phyloP scores from a whole-genome alignment of 2,888 invertebrate species.

The Habroteleia sp. region DNA sequence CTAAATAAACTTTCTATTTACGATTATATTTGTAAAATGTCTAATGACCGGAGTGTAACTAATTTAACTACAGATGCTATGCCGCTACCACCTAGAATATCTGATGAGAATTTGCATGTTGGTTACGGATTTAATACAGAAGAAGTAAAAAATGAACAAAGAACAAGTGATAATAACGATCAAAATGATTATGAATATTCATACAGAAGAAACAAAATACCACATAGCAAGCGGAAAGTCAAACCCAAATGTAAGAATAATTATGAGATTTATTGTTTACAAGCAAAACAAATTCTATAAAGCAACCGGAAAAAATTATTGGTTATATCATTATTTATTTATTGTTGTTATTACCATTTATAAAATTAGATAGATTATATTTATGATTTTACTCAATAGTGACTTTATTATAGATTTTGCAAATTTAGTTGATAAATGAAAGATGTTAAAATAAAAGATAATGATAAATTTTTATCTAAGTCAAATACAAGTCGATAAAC shows the following conservation, averaged over 20 bases:
- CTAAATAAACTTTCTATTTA: too few species aligned
- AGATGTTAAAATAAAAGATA: too few species aligned
- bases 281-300: too few species aligned
- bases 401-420: too few species aligned
- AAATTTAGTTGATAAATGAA: too few species aligned
- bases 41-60: not conserved
- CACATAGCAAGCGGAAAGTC: constrained; percentile 4
- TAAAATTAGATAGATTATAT: too few species aligned
- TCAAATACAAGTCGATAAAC: too few species aligned
- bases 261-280: not conserved
- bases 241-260: constrained; percentile 10
- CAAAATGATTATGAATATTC: not conserved
- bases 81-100: constrained; percentile 21
- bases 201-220: constrained; percentile 1
- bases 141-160: not conserved
- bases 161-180: not conserved
- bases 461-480: too few species aligned
- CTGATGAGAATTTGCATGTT: constrained; percentile 23
- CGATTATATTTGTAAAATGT: constrained; percentile 16
- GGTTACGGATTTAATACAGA: not conserved
- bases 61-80: constrained; percentile 11
- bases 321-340: too few species aligned
- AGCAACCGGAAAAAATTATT: too few species aligned
- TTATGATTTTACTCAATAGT: too few species aligned
- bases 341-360: too few species aligned